These are phyloP conservation scores for Ophion ellenae DNA, from an alignment of 2,888 invertebrate genomes.

Conservation along the genomic window DNA sequence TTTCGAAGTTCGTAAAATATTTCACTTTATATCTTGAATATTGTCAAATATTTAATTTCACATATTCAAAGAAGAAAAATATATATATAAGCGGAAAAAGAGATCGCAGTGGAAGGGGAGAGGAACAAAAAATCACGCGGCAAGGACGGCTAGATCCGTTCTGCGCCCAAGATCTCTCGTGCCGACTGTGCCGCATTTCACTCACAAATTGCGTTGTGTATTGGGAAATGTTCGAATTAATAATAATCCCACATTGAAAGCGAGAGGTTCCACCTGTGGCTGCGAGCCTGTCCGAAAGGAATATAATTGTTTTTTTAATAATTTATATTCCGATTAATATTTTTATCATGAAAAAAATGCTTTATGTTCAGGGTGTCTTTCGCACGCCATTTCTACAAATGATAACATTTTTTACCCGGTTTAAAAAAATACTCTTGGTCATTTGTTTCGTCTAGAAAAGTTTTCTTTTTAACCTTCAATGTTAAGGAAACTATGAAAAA, in stretches of 20 bases:
- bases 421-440: no score
- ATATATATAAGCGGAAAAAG: conserved; percentile 10
- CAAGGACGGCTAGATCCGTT: conserved; percentile 61
- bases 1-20: no score
- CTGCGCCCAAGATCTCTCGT: conserved; percentile 44
- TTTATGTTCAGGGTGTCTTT: no score
- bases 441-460: no score
- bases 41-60: no score
- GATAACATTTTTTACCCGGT: no score
- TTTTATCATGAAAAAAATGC: no score
- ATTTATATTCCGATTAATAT: not conserved
- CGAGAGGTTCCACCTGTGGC: conserved; percentile 42
- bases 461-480: no score
- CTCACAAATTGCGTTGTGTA: conserved; percentile 14
- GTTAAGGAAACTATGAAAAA: no score
- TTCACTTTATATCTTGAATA: no score
- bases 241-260: conserved; percentile 45
- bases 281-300: conserved; percentile 39
- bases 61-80: no score
- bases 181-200: conserved; percentile 10
- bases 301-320: not conserved
- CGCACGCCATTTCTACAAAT: no score
- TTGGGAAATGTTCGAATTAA: conserved; percentile 51
- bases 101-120: not conserved
- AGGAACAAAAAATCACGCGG: conserved; percentile 26